These are phyloP conservation scores for Cisticola juncidis DNA, from an alignment of 2,113 vertebrate genomes.

Conservation along the genomic window DNA sequence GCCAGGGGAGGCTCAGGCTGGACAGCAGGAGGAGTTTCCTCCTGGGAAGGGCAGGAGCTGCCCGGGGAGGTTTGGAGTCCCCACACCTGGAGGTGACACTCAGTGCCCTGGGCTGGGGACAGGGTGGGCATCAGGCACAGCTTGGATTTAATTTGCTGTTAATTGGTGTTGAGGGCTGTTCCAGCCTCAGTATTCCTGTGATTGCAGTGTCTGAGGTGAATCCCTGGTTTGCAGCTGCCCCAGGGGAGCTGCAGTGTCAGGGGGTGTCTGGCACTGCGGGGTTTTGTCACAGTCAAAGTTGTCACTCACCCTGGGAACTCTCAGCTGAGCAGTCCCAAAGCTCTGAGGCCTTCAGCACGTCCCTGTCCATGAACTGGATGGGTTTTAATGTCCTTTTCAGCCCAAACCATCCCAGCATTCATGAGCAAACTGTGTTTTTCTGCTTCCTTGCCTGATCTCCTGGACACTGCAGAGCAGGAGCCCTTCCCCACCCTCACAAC, in stretches of 20 bases:
- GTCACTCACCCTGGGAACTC: accelerated
- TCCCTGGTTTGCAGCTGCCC: background rate
- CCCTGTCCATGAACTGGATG: too few relatives aligned
- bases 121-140: accelerated
- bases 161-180: background rate
- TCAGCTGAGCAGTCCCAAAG: background rate
- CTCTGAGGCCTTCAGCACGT: accelerated
- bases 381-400: background rate
- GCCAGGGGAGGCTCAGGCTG: background rate
- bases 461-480: background rate
- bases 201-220: accelerated
- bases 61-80: background rate
- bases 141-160: too few relatives aligned
- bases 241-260: accelerated
- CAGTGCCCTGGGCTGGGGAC: background rate
- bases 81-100: background rate
- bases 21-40: background rate
- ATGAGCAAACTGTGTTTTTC: accelerated
- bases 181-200: background rate
- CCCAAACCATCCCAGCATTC: accelerated
- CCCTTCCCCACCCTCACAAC: accelerated
- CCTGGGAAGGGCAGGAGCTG: background rate
- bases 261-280: accelerated
- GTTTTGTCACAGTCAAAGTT: accelerated
- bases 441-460: accelerated